Base-by-base conservation (phyloP, 1,140 invertebrate genomes). In the Batillaria attramentaria region DNA sequence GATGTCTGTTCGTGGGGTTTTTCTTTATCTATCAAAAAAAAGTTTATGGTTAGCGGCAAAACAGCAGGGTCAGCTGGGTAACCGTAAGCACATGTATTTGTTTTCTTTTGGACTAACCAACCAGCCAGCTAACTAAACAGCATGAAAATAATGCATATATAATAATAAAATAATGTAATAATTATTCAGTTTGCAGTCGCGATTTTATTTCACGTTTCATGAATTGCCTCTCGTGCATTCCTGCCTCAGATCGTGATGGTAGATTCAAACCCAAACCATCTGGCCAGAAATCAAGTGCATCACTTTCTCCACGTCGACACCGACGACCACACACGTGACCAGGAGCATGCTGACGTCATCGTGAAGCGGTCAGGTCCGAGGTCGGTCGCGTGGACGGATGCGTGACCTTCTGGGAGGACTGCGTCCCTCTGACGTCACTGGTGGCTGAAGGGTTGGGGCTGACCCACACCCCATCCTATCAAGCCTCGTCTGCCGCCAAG, bases 231-330 rank as follows among this genome's bases (percentile, higher is more conserved):
- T 24, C 57, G 33, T 8, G 33, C n/a, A 10, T 62, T 3, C 33
- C 33, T 62, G 57, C 8, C 74, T 37, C 72, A 87, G 85, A 65
- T 87, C 18, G 46, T 83, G 28, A 54, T 87, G 1, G 81, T 85
- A 35, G 84, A 87, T 33, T 73, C 78, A 0, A 65, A 84, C 35
- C 28, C 42, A 28, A 46, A 77, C 35, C 31, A 82, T 28, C 18
- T 57, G 2, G 41, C 78, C 10, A 37, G 33, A 6, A 16, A 50
- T 5, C n/a, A 65, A 8, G 81, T 76, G 28, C 28, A 60, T 20
- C 13, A n/a, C 31, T 82, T 79, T 33, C 70, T 82, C 18, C 35
- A 76, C 3, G 69, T 65, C 46, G 78, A 79, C 39, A 42, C 77
- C 20, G 31, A 42, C 62, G 78, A 82, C 37, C 79, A 81, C 31